phyloP scores from a whole-genome alignment of 2,888 invertebrate species.

The Amiota communis region DNA sequence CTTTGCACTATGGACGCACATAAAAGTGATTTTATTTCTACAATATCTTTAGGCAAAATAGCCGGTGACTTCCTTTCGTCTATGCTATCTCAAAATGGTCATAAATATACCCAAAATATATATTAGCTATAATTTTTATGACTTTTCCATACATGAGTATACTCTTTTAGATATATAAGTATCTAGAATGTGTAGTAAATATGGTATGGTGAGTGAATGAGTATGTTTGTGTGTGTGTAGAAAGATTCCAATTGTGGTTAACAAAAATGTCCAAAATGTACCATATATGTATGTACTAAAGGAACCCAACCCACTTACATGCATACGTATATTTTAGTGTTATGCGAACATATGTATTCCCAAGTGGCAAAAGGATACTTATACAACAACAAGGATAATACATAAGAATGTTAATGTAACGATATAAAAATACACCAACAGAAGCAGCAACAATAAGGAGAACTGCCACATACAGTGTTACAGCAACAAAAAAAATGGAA shows the following conservation, averaged over 20 bases:
- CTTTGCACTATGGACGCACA: no score
- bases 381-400: slow-evolving; percentile 14
- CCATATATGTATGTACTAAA: not conserved
- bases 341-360: slow-evolving; percentile 20
- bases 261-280: not conserved
- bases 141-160: no score
- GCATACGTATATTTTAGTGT: not conserved
- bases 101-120: no score
- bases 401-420: slow-evolving; percentile 28
- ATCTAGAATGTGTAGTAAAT: no score
- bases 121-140: no score
- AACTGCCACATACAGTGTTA: slow-evolving; percentile 1
- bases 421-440: slow-evolving; percentile 15
- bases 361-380: slow-evolving; percentile 14
- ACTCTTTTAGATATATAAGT: no score
- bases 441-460: not conserved
- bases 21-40: no score
- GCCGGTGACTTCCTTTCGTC: no score
- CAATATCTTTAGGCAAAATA: no score
- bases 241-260: not conserved
- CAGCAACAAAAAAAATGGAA: not conserved
- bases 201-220: no score
- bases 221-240: not conserved
- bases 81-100: no score
- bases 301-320: not conserved